Evolutionary conservation across 1,140 invertebrate genomes (phyloP), one percentile per base, ranked within the genome.

Genomic region (Ridgeia piscesae): DNA sequence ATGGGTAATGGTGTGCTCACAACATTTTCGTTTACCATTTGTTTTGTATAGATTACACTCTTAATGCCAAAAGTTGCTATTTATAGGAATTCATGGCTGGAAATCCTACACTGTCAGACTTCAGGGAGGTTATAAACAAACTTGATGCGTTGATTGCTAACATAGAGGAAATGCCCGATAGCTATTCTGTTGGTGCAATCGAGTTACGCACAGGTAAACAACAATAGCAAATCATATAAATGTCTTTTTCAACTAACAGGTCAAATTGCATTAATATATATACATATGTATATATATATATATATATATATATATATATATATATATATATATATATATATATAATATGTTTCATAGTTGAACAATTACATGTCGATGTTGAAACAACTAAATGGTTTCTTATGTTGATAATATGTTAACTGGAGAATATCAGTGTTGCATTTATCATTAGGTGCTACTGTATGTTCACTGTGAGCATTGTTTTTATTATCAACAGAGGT

Each of bases 71-170:
- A 94, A 96, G 97, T 33, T 96, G 97, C 17, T 97, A 97, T 33
- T 96, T 98, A 21, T 96, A 97, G 88, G 98, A 98, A 94, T 96
- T 98, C n/a, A 96, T 98, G 91, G 97, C 97, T 91, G 94, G 97
- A 97, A 94, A 97, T 96, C 94, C 98, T 0, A 95, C 97, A 1
- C 96, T 98, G 89, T 96, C 97, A 35, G 98, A 99, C 94, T 98
- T 98, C 94, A 98, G 98, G 96, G 95, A 96, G 0, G 97, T 97
- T n/a, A 95, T 99, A 14, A 93, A 91, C 33, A 94, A 94, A 92
- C 95, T 95, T 92, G 94, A 94, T 92, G 94, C 92, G 92, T 90
- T 95, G 21, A 93, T 95, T 93, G 92, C 92, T 50, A 93, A 94
- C 35, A 95, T 95, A 92, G 94, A 95, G 92, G 94, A 94, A 42